Percentiles rank a stretch among this genome's conserved stretches.
These are phyloP conservation scores for Anguilla rostrata DNA, from an alignment of 2,113 vertebrate species.

Conservation along the genomic window DNA sequence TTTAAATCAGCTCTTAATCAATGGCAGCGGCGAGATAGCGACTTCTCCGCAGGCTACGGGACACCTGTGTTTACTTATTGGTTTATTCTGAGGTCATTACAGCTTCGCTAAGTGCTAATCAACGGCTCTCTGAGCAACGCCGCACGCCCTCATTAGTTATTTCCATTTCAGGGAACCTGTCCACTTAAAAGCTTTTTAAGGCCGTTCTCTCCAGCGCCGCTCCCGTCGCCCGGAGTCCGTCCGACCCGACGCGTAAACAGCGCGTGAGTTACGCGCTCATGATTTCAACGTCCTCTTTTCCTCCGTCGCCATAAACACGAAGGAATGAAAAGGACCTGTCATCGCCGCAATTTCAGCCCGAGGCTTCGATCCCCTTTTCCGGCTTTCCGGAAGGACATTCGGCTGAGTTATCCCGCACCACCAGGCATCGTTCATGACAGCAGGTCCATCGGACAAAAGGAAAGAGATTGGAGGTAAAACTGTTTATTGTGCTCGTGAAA, in stretches of 20 bases:
- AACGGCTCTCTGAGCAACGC: slow-evolving; percentile 59
- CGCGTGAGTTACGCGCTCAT: not conserved
- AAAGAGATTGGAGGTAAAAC: not conserved
- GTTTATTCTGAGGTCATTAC: slow-evolving; percentile 76
- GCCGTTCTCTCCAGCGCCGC: not conserved
- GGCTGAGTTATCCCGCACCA: not conserved
- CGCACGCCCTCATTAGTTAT: slow-evolving; percentile 74
- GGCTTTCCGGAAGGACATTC: not conserved
- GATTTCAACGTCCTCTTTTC: not conserved
- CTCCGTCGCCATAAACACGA: not conserved
- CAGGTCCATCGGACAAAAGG: not conserved
- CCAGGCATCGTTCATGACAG: not conserved
- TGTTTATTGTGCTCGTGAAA: slow-evolving; percentile 1
- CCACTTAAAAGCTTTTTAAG: slow-evolving; percentile 31
- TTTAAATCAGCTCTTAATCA: slow-evolving; percentile 74
- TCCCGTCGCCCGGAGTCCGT: not conserved
- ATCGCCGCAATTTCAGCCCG: not conserved
- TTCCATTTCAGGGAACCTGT: slow-evolving; percentile 68
- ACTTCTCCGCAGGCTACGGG: slow-evolving; percentile 64
- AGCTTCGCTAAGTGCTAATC: slow-evolving; percentile 62
- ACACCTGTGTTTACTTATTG: slow-evolving; percentile 72
- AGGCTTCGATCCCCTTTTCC: not conserved
- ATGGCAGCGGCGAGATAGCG: slow-evolving; percentile 63
- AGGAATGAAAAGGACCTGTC: not conserved
- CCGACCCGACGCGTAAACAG: slow-evolving; percentile 2